Evolutionary conservation across 2,888 invertebrate genomes (phyloP), one percentile per base, ranked within the genome.

Genomic region (Entomobrya multifasciata): DNA sequence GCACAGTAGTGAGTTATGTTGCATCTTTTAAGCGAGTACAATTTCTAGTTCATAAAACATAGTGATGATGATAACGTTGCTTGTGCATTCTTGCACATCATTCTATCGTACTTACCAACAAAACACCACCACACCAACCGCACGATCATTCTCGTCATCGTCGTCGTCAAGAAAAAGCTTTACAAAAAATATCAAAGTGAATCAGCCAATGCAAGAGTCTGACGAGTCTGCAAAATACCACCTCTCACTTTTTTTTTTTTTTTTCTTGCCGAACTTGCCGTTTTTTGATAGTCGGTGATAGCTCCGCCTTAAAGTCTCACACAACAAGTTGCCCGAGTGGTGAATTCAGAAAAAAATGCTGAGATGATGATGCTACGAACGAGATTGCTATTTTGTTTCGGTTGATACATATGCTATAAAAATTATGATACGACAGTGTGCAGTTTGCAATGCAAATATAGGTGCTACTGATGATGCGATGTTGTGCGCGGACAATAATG

Each of bases 231-330:
- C 84, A 78, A 87, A 83, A 86, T 36, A 82, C 81, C 87, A 81
- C 81, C 81, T 81, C 60, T 81, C 60, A 76, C 47, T 20, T 77
- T 87, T 77, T 82, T 76, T 67, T 78, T 87, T 76, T 77, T 82
- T 76, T 67, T 78, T 87, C 67, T 87, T 60, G 67, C 70, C 57
- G 70, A 87, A 82, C 82, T 82, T 78, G 82, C 82, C 57, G 72
- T 70, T 87, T n/a, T n/a, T 87, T 87, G 82, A 87, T 82, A 87
- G 82, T 81, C 81, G 81, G 13, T 62, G 77, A 87, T 87, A 82
- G 86, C 86, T 87, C 81, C 86, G 81, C 86, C 82, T 87, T 57
- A 70, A n/a, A 79, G 27, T 52, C 25, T 11, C 52, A 30, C 49
- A 52, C 70, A 36, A 49, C 13, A 49, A 49, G 2, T 10, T 13